These are phyloP conservation scores for Watsonalla binaria DNA, from an alignment of 2,888 invertebrate species.

Conservation along the genomic window DNA sequence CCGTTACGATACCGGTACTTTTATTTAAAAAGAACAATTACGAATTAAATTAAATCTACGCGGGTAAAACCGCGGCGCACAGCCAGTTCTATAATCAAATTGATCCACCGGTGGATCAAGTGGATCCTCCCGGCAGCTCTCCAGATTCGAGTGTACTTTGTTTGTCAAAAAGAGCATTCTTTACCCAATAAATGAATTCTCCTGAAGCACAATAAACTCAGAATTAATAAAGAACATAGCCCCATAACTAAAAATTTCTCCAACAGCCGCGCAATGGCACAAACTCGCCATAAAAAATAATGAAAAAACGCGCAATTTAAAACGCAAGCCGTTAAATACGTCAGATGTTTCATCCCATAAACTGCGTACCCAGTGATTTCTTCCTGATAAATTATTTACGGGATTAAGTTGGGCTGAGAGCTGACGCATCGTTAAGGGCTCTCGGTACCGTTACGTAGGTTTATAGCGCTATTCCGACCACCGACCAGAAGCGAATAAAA, in stretches of 20 bases:
- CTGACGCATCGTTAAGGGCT: conserved; percentile 48
- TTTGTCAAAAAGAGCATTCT: no score
- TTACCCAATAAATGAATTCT: not conserved
- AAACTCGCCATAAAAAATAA: not conserved
- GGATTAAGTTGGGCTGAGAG: conserved; percentile 50
- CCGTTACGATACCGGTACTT: no score
- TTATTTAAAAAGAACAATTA: no score
- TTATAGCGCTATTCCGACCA: conserved; percentile 55
- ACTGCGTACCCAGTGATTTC: conserved; percentile 52
- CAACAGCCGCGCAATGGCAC: not conserved
- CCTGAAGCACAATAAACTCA: not conserved
- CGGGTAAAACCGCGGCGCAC: no score
- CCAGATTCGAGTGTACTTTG: no score
- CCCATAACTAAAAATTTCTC: not conserved
- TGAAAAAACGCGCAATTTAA: not conserved
- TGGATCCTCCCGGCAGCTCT: no score
- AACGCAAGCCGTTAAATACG: conserved; percentile 17
- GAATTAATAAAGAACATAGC: not conserved
- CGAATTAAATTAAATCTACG: no score
- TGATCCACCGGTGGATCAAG: no score
- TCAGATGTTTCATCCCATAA: conserved; percentile 2
- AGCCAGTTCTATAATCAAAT: no score
- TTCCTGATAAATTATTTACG: conserved; percentile 72
- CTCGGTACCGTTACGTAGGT: conserved; percentile 53
- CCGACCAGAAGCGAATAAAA: conserved; percentile 41